A percentile compares a stretch with the other conserved stretches of the same genome.
Evolutionary conservation across 1,140 invertebrate species (phyloP).

Genomic region (Lamellibrachia luymesi): DNA sequence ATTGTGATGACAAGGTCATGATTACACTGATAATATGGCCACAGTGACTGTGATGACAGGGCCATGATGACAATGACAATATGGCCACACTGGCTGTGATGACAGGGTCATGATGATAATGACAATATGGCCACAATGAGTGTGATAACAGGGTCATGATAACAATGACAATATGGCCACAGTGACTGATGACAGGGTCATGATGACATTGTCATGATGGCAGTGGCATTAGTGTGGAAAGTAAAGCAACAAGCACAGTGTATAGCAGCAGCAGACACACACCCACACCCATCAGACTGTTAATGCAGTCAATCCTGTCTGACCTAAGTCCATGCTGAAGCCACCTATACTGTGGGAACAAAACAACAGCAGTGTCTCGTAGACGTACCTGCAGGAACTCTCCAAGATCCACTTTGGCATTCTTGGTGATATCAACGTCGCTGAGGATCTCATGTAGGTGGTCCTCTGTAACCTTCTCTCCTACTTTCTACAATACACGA

Average conservation of each 20-base stretch:
- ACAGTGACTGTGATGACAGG: no score
- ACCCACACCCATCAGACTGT: background rate
- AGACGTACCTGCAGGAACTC: slow-evolving; percentile 92
- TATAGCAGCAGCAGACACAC: background rate
- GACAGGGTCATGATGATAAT: background rate
- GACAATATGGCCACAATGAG: background rate
- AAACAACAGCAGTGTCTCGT: background rate
- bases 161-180: background rate
- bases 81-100: no score
- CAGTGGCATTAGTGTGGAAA: background rate
- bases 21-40: no score
- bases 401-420: slow-evolving; percentile 97
- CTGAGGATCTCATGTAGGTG: slow-evolving; percentile 94
- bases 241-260: background rate
- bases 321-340: background rate
- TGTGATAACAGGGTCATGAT: background rate
- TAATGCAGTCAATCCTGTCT: background rate
- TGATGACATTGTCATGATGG: background rate
- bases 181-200: background rate
- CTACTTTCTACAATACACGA: slow-evolving; percentile 73
- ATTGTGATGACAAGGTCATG: background rate
- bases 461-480: slow-evolving; percentile 89
- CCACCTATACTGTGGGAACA: background rate
- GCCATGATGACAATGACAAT: no score
- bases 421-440: slow-evolving; percentile 99